phyloP scores from a whole-genome alignment of 2,113 vertebrate genomes.

The Macquaria australasica region DNA sequence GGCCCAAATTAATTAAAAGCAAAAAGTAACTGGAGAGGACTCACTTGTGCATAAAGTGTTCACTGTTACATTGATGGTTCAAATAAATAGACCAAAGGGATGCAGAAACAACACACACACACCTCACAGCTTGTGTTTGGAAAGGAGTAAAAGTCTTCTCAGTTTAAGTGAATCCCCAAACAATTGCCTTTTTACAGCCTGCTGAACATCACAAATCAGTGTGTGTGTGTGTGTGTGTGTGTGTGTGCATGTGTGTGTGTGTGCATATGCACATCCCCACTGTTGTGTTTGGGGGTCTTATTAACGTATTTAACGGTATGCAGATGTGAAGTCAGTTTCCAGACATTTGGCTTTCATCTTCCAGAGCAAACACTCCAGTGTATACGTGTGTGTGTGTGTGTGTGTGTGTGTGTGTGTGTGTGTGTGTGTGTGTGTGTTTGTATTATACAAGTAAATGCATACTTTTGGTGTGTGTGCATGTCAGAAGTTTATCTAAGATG shows the following conservation, averaged over 20 bases:
- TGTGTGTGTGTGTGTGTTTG: too few relatives aligned
- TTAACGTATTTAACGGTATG: constrained; percentile 69
- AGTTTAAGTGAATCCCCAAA: constrained; percentile 47
- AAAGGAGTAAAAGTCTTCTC: constrained; percentile 28
- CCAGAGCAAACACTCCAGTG: constrained; percentile 45
- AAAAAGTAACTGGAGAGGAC: constrained; percentile 45
- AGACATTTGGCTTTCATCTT: constrained; percentile 69
- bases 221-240: constrained; percentile 27
- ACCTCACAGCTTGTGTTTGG: constrained; percentile 32
- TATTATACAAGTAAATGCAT: constrained; percentile 13
- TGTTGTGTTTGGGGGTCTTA: constrained; percentile 59
- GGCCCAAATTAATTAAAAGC: constrained; percentile 54
- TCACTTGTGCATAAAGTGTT: neutral
- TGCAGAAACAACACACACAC: constrained; percentile 26
- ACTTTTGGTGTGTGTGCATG: neutral
- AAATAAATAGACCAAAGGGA: constrained; percentile 37
- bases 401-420: too few relatives aligned
- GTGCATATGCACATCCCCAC: neutral
- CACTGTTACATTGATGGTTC: constrained; percentile 24
- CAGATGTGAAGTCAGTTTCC: constrained; percentile 73
- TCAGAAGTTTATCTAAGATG: constrained; percentile 8
- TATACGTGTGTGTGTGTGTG: constrained; percentile 5
- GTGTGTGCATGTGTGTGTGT: constrained; percentile 16
- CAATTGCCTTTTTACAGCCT: constrained; percentile 25
- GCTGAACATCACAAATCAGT: constrained; percentile 37